Base-by-base conservation (phyloP, 2,797 vertebrate species). In the Xerus rutilus region DNA sequence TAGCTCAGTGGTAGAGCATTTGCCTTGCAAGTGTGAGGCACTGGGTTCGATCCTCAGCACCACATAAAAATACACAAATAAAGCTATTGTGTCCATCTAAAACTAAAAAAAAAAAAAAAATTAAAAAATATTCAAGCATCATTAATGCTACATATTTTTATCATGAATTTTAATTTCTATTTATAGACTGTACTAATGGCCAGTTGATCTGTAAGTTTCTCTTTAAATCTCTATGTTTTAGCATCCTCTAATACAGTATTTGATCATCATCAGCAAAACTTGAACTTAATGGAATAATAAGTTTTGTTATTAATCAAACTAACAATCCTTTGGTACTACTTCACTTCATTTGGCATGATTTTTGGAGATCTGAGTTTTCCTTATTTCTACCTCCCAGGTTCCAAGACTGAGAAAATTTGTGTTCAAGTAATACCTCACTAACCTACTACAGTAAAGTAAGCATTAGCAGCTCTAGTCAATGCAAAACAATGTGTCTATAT, bases 121-220 rank as follows among this genome's bases (percentile, higher is more conserved):
- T n/a, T n/a, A n/a, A n/a, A n/a, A n/a, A n/a, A n/a, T n/a, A 93
- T 35, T 65, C n/a, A 87, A 94, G 67, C 30, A 78, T 49, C 84
- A 85, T 85, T 89, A 78, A 62, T 52, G 88, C 21, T 79, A 73
- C 5, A 45, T 65, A 86, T 62, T 90, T 54, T 76, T 69, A 91
- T 59, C n/a, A 43, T 84, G 57, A 86, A 59, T 30, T 94, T 93
- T 83, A 52, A 57, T 32, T 86, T 91, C 91, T 94, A 43, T 59
- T 57, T 92, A 28, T 25, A 86, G 20, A 39, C 23, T n/a, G 47
- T 77, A 77, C 28, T 15, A 74, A 59, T 65, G 47, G 67, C 45
- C 20, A 82, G 21, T 28, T 89, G 54, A 54, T 76, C 30, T 30
- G 4, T 0, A 35, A 62, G 12, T 87, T 87, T 45, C 15, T 57